phyloP scores from a whole-genome alignment of 23 tunicate genomes.

The Ascidia mentula region DNA sequence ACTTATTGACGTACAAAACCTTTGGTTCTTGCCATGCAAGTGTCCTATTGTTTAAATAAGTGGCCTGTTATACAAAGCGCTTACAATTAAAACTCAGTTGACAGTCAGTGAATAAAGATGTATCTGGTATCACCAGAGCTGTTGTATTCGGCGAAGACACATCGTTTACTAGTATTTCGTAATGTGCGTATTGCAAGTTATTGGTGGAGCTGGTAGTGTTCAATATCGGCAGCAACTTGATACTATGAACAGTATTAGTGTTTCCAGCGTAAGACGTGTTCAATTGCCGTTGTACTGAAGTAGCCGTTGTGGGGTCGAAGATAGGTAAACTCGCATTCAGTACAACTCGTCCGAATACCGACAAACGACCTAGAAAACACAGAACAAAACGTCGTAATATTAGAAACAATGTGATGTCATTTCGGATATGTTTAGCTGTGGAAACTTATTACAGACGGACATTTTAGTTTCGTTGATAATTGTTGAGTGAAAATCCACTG shows the following conservation, averaged over 20 bases:
- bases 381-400: background rate
- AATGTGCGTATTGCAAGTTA: background rate
- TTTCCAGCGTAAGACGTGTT: background rate
- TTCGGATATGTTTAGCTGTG: no score
- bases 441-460: no score
- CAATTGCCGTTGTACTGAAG: background rate
- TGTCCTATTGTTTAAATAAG: no score
- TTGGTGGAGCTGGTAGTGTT: background rate
- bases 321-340: background rate
- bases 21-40: no score
- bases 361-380: background rate
- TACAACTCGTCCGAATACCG: background rate
- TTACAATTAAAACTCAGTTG: background rate
- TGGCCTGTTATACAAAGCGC: no score
- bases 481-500: no score
- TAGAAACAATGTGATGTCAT: no score
- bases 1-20: no score
- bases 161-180: background rate
- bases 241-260: background rate
- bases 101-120: background rate
- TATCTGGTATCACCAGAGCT: background rate
- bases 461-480: no score
- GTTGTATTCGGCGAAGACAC: background rate
- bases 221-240: background rate
- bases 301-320: background rate